Evolutionary conservation across 2,888 invertebrate species (phyloP), one percentile per base, ranked within the genome.

Genomic region (Drosophila atripex): DNA sequence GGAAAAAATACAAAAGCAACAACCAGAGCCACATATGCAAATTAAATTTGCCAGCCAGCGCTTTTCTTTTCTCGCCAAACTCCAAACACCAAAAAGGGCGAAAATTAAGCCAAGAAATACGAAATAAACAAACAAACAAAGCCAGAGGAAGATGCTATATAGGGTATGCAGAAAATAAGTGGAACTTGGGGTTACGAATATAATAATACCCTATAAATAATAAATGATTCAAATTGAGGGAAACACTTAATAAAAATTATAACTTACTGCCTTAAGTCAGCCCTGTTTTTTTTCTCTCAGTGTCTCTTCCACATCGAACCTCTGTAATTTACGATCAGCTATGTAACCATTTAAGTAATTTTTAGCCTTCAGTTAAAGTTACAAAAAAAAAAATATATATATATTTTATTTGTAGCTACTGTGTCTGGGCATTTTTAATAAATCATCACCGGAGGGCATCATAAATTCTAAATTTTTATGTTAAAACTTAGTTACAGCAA

Each of bases 41-140:
- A 84, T 84, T 87, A 72, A 77, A 84, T 86, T 78, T 82, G 70
- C 74, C 57, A 72, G 75, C 72, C 71, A 82, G 56, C 72, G 84
- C 77, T 86, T 86, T 86, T 82, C 63, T 51, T 45, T 63, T 51
- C 51, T 38, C 45, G 43, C 63, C 21, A 3, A 23, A 4, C 21
- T 2, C 28, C 9, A 11, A 18, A 8, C 11, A 21, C 43, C 38
- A 38, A 68, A 66, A 56, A 39, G 46, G 68, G 68, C 51, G 28
- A 68, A 69, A 68, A 69, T 69, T 68, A 69, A 69, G 58, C 69
- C 68, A 69, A 57, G 51, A 69, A 51, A 50, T 51, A 68, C 21
- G 14, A 14, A 46, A 21, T 18, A 46, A 28, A 50, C 39, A 51
- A 41, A 46, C 25, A 23, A 41, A 23, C 14, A 56, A 54, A 50